Percentiles rank a stretch among this genome's conserved stretches.
phyloP scores from a whole-genome alignment of 2,113 vertebrate species.

The Myiopsitta monachus region DNA sequence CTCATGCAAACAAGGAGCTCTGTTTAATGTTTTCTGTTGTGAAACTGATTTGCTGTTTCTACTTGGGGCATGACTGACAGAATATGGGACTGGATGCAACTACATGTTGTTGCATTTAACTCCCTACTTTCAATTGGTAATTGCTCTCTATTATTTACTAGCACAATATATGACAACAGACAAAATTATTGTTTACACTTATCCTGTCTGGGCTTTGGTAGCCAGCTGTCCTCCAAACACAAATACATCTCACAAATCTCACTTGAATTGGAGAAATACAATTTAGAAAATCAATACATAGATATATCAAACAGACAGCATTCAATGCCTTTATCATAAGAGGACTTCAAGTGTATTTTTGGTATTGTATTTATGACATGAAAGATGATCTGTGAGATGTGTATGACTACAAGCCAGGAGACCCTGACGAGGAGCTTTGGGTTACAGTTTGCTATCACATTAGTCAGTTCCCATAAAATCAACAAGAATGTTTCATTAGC shows the following conservation, averaged over 20 bases:
- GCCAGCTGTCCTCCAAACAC: conserved; percentile 13
- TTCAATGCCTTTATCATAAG: background rate
- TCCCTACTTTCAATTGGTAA: conserved; percentile 6
- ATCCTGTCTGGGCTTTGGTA: conserved; percentile 1
- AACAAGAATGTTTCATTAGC: background rate
- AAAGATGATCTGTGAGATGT: background rate
- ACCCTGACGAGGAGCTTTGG: background rate
- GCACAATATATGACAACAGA: background rate
- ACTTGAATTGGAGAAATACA: background rate
- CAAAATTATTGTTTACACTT: conserved; percentile 20
- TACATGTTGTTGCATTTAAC: background rate
- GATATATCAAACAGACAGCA: background rate
- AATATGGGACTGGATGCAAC: background rate
- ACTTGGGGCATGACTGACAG: background rate
- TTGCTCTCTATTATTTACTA: conserved; percentile 2
- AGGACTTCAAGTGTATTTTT: background rate
- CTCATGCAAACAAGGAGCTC: background rate
- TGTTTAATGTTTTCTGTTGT: background rate
- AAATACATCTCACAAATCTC: conserved; percentile 5
- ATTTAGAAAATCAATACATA: background rate
- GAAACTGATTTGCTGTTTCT: background rate
- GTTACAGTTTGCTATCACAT: background rate
- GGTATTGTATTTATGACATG: background rate
- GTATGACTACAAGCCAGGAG: background rate
- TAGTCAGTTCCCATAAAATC: background rate